phyloP scores from a whole-genome alignment of 2,797 vertebrate genomes.

The Miopithecus talapoin region DNA sequence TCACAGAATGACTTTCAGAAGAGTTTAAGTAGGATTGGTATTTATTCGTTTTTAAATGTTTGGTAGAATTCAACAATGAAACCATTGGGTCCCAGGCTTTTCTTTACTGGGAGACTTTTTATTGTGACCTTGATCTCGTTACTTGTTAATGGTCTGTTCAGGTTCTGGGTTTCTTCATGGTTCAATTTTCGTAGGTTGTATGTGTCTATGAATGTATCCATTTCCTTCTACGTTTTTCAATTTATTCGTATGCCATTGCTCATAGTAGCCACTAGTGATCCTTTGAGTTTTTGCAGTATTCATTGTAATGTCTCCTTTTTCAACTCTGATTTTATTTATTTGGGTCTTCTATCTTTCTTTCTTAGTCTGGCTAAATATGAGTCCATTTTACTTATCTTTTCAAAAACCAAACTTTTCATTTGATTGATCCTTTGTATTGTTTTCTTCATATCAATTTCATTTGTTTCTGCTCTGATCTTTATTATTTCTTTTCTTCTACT shows the following conservation, averaged over 20 bases:
- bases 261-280: neutral
- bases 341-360: neutral
- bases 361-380: neutral
- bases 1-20: too few relatives aligned
- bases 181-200: neutral
- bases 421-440: neutral
- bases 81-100: neutral
- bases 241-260: neutral
- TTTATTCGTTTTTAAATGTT: too few relatives aligned
- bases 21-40: too few relatives aligned
- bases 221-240: neutral
- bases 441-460: neutral
- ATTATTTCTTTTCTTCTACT: neutral
- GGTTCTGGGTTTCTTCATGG: neutral
- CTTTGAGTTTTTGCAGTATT: neutral
- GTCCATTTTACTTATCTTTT: neutral
- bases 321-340: neutral
- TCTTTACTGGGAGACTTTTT: neutral
- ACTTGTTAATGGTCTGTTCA: neutral
- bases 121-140: neutral
- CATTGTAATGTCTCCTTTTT: neutral
- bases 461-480: neutral
- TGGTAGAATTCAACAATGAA: too few relatives aligned
- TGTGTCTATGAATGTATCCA: neutral
- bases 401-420: neutral